Conservation (phyloP, 1,140 invertebrate genomes). For the silkworm (Bombyx mori) region ASM3026992v2 NC_085118.1:8517001-8517500, state of each 20-base stretch:
- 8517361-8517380: too few species aligned
- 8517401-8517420: too few species aligned
- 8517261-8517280: conserved; percentile 87
- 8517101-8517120: conserved; percentile 98
- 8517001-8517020: neutral
- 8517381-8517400: too few species aligned
- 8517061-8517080: conserved; percentile 7
- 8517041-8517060: neutral
- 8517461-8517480: too few species aligned
- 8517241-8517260: conserved; percentile 65
- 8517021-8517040: neutral
- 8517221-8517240: conserved; percentile 55
- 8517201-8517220: conserved; percentile 81
- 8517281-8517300: conserved; percentile 74
- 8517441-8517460: too few species aligned
- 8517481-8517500: too few species aligned
- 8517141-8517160: conserved; percentile 85
- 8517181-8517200: conserved; percentile 94
- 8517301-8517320: neutral
- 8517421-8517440: too few species aligned
- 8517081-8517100: conserved; percentile 97
- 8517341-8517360: too few species aligned
- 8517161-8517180: conserved; percentile 97
- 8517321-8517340: neutral
- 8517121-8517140: conserved; percentile 88